These are phyloP conservation scores for Bovichtus variegatus DNA, from an alignment of 2,797 vertebrate genomes.

Conservation along the genomic window DNA sequence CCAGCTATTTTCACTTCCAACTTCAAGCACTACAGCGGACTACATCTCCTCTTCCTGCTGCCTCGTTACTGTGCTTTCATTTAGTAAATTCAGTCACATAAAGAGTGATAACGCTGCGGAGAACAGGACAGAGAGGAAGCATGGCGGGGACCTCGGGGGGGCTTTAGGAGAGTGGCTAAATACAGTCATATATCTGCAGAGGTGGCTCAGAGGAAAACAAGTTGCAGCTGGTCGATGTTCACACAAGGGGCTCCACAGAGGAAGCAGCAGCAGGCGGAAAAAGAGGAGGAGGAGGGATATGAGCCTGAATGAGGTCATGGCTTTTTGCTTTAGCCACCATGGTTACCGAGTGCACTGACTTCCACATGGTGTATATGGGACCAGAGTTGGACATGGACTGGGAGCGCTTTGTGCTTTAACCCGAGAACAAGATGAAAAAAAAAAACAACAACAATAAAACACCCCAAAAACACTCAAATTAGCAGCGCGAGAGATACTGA, in stretches of 20 bases:
- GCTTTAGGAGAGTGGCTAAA: slow-evolving; percentile 68
- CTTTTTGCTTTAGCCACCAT: slow-evolving; percentile 62
- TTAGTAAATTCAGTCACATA: slow-evolving; percentile 33
- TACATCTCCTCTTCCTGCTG: not conserved
- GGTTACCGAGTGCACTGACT: slow-evolving; percentile 51
- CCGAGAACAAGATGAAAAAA: not conserved
- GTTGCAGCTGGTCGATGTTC: slow-evolving; percentile 76
- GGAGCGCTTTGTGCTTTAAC: slow-evolving; percentile 15
- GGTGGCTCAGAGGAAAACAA: slow-evolving; percentile 72
- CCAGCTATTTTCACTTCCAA: not conserved
- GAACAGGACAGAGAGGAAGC: slow-evolving; percentile 19
- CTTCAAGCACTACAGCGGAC: not conserved
- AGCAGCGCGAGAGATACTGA: slow-evolving; percentile 83
- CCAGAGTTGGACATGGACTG: slow-evolving; percentile 21
- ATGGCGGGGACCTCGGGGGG: slow-evolving; percentile 21
- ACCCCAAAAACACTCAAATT: not conserved
- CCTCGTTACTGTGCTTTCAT: slow-evolving; percentile 19
- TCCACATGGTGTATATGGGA: slow-evolving; percentile 27
- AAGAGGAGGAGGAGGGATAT: slow-evolving; percentile 34
- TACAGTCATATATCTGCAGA: slow-evolving; percentile 71
- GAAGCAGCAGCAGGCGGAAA: slow-evolving; percentile 69
- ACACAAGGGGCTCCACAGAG: slow-evolving; percentile 72
- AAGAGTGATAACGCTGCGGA: slow-evolving; percentile 27
- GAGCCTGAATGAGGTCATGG: slow-evolving; percentile 76
- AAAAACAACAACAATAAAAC: not conserved